Base-by-base conservation (phyloP, 2,888 invertebrate genomes). In the Pyrrhia umbra region DNA sequence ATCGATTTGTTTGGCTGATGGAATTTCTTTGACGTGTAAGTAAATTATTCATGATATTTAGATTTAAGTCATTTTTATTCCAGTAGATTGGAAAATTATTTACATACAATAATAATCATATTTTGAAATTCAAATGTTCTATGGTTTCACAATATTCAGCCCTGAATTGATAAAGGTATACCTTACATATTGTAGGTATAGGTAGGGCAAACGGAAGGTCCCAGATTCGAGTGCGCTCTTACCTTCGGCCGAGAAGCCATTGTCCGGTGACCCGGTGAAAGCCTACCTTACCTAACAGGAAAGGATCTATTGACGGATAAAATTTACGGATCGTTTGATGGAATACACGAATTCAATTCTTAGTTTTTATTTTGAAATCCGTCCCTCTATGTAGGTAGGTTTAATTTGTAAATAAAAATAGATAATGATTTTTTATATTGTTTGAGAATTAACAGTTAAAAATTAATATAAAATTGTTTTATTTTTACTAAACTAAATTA, bases 1-100 rank as follows among this genome's bases (percentile, higher is more conserved):
- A 71, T 80, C 73, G 75, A 77, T 77, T 77, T 57, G 27, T 55
- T 43, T 34, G 42, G 57, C 59, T 25, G 68, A 60, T 65, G 75
- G 64, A 68, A 61, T 47, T 63, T 50, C 37, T 56, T 20, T 58
- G 45, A 46, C 27, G 18, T 15, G 78, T 78, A 60, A 77, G 82
- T 82, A 46, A 30, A 15, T 55, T 20, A n/a, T 25, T 40, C n/a
- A 23, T 37, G 30, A 39, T 39, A 2, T 10, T n/a, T 43, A 37
- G 1, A 10, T 40, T 20, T 25, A 20, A 2, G 1, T 27, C 25
- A 9, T 47, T 25, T 10, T 10, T 16, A 42, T 3, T n/a, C 1
- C 10, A 13, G 2, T 4, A n/a, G n/a, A 3, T 23, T 9, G 0
- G 8, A 16, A 1, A 3, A n/a, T n/a, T n/a, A n/a, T n/a, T n/a